These are phyloP conservation scores for Dioctria linearis DNA, from an alignment of 2,888 invertebrate genomes.

Conservation along the genomic window DNA sequence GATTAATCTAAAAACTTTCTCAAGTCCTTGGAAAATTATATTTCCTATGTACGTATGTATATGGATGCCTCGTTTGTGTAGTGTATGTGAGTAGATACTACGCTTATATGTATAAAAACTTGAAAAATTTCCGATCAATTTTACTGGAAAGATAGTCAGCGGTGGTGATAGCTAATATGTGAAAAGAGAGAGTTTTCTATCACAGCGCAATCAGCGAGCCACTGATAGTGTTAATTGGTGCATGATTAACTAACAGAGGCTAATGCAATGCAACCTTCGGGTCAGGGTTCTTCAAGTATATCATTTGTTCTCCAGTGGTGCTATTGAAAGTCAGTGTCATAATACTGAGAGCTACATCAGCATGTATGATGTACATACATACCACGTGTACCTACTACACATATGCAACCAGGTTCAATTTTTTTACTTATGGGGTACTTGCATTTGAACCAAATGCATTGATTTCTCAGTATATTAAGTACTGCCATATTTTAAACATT, in stretches of 20 bases:
- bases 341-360: background rate
- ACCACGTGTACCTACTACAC: too few relatives aligned
- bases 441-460: too few relatives aligned
- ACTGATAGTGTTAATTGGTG: constrained; percentile 38
- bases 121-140: constrained; percentile 12
- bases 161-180: background rate
- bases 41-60: too few relatives aligned
- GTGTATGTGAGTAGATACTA: too few relatives aligned
- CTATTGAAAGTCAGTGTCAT: constrained; percentile 30
- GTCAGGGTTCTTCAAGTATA: background rate
- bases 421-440: too few relatives aligned
- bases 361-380: background rate
- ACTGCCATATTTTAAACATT: too few relatives aligned
- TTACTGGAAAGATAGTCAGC: background rate
- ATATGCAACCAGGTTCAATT: too few relatives aligned
- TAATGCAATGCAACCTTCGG: constrained; percentile 9
- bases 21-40: too few relatives aligned
- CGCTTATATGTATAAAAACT: too few relatives aligned
- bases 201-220: background rate
- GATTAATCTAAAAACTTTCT: too few relatives aligned
- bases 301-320: constrained; percentile 4
- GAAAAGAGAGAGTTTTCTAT: background rate
- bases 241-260: constrained; percentile 26
- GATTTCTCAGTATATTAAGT: too few relatives aligned
- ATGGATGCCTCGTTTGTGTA: too few relatives aligned